These are phyloP conservation scores for Andrena chrysosceles DNA, from an alignment of 2,888 invertebrate genomes.

Conservation along the genomic window DNA sequence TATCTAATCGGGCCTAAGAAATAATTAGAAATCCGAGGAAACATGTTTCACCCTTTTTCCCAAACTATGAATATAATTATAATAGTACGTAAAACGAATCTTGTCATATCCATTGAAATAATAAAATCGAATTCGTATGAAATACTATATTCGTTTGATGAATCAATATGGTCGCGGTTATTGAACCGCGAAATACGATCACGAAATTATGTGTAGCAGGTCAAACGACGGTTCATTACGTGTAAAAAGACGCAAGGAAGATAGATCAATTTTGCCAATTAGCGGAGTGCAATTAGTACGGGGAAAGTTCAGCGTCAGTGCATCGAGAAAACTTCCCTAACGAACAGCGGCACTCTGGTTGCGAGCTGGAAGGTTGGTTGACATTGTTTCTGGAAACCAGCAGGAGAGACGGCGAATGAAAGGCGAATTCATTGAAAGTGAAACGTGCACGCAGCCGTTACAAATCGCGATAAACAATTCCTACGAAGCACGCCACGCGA, in stretches of 20 bases:
- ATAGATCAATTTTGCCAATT: constrained; percentile 50
- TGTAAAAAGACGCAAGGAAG: constrained; percentile 23
- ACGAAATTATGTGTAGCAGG: neutral
- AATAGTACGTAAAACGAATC: too few relatives aligned
- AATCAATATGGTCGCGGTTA: neutral
- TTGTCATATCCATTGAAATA: neutral
- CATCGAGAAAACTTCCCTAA: constrained; percentile 17
- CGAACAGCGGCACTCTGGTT: neutral
- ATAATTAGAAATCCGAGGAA: too few relatives aligned
- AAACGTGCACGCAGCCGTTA: constrained; percentile 38
- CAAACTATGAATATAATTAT: too few relatives aligned
- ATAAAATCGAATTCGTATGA: neutral
- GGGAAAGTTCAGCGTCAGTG: constrained; percentile 37
- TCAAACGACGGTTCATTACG: neutral
- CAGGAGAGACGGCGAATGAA: neutral
- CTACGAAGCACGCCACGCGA: constrained; percentile 28
- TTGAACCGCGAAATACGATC: constrained; percentile 5
- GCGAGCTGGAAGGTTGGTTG: neutral
- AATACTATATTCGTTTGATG: neutral
- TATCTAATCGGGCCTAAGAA: too few relatives aligned
- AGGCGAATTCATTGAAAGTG: constrained; percentile 51
- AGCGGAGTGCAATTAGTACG: constrained; percentile 44
- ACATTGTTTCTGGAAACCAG: constrained; percentile 38
- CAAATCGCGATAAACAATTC: constrained; percentile 39
- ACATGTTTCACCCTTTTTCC: too few relatives aligned